Evolutionary conservation across 2,888 invertebrate species (phyloP).

Genomic region (Ochropacha duplaris): DNA sequence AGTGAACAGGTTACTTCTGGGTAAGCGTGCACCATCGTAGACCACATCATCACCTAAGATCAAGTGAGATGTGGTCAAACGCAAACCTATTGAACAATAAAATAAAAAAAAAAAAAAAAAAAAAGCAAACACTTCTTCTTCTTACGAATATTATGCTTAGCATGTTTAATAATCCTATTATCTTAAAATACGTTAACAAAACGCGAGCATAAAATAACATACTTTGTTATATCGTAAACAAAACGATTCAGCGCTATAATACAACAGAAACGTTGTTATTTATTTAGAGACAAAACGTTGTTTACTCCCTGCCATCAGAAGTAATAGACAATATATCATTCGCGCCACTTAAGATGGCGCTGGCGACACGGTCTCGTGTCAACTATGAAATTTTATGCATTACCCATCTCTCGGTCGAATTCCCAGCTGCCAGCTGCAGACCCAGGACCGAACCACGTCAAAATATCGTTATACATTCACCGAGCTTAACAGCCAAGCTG

Average conservation of each 20-base stretch:
- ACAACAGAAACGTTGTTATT: neutral
- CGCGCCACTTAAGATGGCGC: slow-evolving; percentile 27
- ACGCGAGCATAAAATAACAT: neutral
- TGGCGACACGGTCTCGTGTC: slow-evolving; percentile 21
- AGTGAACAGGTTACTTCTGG: no score
- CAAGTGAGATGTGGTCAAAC: no score
- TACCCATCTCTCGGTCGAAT: slow-evolving; percentile 38
- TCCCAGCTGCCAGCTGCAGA: slow-evolving; percentile 40
- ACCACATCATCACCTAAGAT: no score
- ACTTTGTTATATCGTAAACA: neutral
- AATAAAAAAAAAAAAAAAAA: neutral
- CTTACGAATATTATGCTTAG: neutral
- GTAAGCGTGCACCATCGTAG: no score
- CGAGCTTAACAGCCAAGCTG: slow-evolving; percentile 16
- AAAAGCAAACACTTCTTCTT: neutral
- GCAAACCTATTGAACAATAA: neutral
- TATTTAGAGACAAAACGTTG: neutral
- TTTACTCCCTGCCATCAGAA: slow-evolving; percentile 2
- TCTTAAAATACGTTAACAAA: neutral
- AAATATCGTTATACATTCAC: slow-evolving; percentile 33
- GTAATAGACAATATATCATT: slow-evolving; percentile 20
- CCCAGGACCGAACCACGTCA: slow-evolving; percentile 29
- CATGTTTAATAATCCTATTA: neutral
- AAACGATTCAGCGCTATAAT: neutral
- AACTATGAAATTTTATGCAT: slow-evolving; percentile 53